Percentiles rank a stretch among this genome's conserved stretches.
Evolutionary conservation across 1,140 invertebrate species (phyloP).

Genomic region (Drosophila tsacasi): DNA sequence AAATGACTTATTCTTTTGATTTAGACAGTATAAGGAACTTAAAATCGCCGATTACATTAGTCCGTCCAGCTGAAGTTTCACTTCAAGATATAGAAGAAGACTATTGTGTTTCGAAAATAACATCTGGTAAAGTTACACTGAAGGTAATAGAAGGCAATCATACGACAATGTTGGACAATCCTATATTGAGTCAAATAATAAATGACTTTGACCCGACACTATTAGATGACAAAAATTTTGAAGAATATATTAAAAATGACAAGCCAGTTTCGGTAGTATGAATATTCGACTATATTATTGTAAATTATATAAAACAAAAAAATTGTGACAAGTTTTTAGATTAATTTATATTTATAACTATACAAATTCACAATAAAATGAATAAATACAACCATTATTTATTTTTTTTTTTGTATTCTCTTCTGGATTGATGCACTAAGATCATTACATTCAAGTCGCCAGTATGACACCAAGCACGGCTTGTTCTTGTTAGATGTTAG

Average conservation of each 20-base stretch:
- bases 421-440: no score
- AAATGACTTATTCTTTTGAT: constrained; percentile 86
- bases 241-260: constrained; percentile 68
- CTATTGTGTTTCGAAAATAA: constrained; percentile 88
- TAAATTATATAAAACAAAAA: neutral
- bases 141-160: constrained; percentile 90
- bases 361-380: neutral
- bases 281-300: neutral
- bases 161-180: constrained; percentile 88
- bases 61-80: constrained; percentile 87
- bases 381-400: neutral
- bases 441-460: no score
- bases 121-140: constrained; percentile 86
- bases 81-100: constrained; percentile 87
- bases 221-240: constrained; percentile 78
- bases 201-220: constrained; percentile 85
- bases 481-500: no score
- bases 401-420: neutral
- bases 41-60: constrained; percentile 87
- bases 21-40: constrained; percentile 76
- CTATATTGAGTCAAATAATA: constrained; percentile 88
- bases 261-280: constrained; percentile 61
- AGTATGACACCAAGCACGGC: no score
- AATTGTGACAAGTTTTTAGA: neutral
- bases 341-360: neutral